phyloP scores from a whole-genome alignment of 2,113 vertebrate genomes.

The Cololabis saira region DNA sequence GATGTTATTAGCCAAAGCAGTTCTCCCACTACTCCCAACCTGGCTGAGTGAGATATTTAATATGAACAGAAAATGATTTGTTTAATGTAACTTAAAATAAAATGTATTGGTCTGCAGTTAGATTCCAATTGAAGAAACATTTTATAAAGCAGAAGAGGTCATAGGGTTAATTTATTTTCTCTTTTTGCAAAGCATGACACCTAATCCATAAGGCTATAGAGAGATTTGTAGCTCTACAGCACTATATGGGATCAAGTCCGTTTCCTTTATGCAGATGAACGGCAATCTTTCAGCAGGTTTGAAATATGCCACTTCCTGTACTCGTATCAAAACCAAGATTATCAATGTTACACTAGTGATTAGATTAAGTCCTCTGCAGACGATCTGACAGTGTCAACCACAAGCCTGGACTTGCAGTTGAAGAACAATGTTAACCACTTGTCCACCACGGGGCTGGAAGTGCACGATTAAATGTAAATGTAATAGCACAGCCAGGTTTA shows the following conservation, averaged over 20 bases:
- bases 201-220: slow-evolving; percentile 26
- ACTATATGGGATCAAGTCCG: slow-evolving; percentile 7
- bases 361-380: slow-evolving; percentile 11
- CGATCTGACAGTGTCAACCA: slow-evolving; percentile 9
- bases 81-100: background rate
- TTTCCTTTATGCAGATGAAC: slow-evolving; percentile 15
- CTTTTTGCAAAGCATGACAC: slow-evolving; percentile 7
- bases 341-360: background rate
- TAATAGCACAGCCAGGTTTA: slow-evolving; percentile 10
- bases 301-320: slow-evolving; percentile 18
- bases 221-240: slow-evolving; percentile 9
- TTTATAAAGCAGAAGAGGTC: too few relatives aligned
- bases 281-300: slow-evolving; percentile 13
- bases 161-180: too few relatives aligned
- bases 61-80: background rate
- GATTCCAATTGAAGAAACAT: too few relatives aligned
- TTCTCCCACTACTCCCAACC: too few relatives aligned
- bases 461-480: slow-evolving; percentile 36
- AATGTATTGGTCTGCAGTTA: background rate
- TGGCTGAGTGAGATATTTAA: background rate
- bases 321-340: slow-evolving; percentile 20
- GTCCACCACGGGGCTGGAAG: background rate
- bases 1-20: too few relatives aligned
- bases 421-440: slow-evolving; percentile 2
- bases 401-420: background rate